Evolutionary conservation across 2,888 invertebrate genomes (phyloP).

Genomic region (Platerodrilus igneus): DNA sequence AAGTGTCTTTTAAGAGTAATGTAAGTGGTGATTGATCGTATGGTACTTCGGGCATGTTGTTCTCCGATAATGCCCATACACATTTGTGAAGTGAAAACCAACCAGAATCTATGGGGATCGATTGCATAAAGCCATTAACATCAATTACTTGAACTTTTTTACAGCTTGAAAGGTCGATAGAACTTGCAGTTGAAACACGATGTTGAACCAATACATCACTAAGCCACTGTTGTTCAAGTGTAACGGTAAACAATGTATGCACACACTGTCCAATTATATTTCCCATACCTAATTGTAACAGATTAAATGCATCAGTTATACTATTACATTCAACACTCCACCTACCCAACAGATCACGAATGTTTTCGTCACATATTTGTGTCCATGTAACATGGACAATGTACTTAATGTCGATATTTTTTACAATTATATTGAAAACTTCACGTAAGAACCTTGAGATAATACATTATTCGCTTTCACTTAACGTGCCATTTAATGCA

Average conservation of each 20-base stretch:
- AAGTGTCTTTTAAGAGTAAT: slow-evolving; percentile 66
- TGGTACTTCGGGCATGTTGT: slow-evolving; percentile 38
- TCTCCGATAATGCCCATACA: slow-evolving; percentile 56
- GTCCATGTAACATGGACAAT: slow-evolving; percentile 68
- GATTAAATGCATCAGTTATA: slow-evolving; percentile 66
- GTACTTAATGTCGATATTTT: slow-evolving; percentile 61
- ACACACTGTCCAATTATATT: slow-evolving; percentile 55
- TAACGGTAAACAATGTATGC: slow-evolving; percentile 68
- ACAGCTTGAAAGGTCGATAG: slow-evolving; percentile 63
- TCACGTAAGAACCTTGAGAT: slow-evolving; percentile 68
- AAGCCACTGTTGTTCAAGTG: slow-evolving; percentile 71
- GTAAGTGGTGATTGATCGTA: slow-evolving; percentile 66
- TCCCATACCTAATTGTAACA: slow-evolving; percentile 62
- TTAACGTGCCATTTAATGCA: slow-evolving; percentile 56
- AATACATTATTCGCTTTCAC: slow-evolving; percentile 67
- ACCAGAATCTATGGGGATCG: slow-evolving; percentile 57
- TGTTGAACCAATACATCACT: slow-evolving; percentile 65
- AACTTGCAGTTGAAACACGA: slow-evolving; percentile 68
- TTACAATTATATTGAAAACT: slow-evolving; percentile 62
- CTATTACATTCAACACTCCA: slow-evolving; percentile 56
- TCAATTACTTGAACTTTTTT: slow-evolving; percentile 51
- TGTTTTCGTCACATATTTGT: slow-evolving; percentile 65
- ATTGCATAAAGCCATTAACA: slow-evolving; percentile 48
- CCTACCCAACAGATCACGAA: slow-evolving; percentile 54
- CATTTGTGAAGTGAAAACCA: slow-evolving; percentile 64